Percentiles rank a stretch among this genome's conserved stretches.
Evolutionary conservation across 2,113 vertebrate species (phyloP).

Genomic region (Fulmarus glacialis): DNA sequence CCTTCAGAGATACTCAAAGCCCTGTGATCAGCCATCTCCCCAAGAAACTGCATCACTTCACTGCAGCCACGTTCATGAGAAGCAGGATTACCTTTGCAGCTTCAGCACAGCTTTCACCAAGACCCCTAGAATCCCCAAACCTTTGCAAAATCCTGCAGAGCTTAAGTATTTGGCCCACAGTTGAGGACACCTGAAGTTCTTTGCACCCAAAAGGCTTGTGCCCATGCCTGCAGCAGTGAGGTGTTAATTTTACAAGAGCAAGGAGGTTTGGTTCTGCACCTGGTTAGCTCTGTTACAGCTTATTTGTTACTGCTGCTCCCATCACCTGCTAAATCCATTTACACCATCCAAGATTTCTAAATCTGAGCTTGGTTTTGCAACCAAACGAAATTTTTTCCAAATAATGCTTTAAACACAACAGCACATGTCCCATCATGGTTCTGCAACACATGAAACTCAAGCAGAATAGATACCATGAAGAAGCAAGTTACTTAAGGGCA

Average conservation of each 20-base stretch:
- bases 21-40: background rate
- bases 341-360: background rate
- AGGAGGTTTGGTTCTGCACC: background rate
- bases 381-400: background rate
- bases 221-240: background rate
- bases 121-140: background rate
- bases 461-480: background rate
- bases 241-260: background rate
- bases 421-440: rapidly evolving
- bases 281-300: background rate
- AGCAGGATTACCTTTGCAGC: background rate
- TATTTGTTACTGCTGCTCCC: background rate
- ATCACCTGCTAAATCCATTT: background rate
- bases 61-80: rapidly evolving
- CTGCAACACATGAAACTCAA: background rate
- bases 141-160: background rate
- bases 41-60: rapidly evolving
- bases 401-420: background rate
- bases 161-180: background rate
- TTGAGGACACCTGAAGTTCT: background rate
- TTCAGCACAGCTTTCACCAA: background rate
- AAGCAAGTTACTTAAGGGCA: background rate
- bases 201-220: no score
- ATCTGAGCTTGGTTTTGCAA: background rate
- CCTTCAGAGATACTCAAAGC: background rate